phyloP scores from a whole-genome alignment of 2,113 vertebrate species.

The Odocoileus hemionus region DNA sequence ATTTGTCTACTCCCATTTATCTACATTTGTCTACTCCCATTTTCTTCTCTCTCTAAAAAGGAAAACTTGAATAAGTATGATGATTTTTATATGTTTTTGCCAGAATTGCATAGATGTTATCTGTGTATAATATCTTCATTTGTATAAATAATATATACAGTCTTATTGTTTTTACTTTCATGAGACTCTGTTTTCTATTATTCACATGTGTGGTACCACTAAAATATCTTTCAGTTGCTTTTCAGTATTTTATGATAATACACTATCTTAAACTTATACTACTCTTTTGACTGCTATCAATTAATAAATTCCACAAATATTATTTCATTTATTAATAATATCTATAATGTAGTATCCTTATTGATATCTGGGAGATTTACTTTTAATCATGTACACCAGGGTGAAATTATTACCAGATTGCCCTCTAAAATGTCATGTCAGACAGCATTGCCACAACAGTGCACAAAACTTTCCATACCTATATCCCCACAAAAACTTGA shows the following conservation, averaged over 20 bases:
- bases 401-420: no score
- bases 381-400: not conserved
- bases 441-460: not conserved
- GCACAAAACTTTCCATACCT: not conserved
- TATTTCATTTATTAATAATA: not conserved
- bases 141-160: not conserved
- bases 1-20: not conserved
- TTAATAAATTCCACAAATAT: not conserved
- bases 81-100: not conserved
- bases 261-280: not conserved
- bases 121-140: not conserved
- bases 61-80: not conserved
- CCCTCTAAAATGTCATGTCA: not conserved
- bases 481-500: accelerated
- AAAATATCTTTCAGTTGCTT: not conserved
- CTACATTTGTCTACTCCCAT: not conserved
- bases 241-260: not conserved
- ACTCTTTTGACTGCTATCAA: not conserved
- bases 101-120: not conserved
- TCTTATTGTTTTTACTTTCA: not conserved
- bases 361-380: not conserved
- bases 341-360: not conserved
- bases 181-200: not conserved
- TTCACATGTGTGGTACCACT: not conserved
- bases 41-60: not conserved